A percentile compares a stretch with the other conserved stretches of the same genome.
phyloP scores from a whole-genome alignment of 2,888 invertebrate species.

The Tuta absoluta region DNA sequence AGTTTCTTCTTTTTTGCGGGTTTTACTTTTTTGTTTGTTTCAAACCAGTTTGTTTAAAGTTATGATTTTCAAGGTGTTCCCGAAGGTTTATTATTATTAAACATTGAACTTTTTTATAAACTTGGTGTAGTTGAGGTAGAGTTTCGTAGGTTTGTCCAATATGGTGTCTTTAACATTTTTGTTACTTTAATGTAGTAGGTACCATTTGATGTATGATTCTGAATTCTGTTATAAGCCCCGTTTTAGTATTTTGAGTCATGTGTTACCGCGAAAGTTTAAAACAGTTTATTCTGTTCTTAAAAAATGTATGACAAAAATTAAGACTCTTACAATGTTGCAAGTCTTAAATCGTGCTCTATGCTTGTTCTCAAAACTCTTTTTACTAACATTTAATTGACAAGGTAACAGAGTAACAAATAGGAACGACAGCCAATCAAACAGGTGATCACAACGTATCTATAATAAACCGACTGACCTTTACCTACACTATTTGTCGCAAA shows the following conservation, averaged over 20 bases:
- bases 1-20: constrained; percentile 30
- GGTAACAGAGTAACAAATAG: constrained; percentile 31
- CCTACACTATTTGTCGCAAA: constrained; percentile 70
- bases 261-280: too few species aligned
- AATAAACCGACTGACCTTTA: constrained; percentile 74
- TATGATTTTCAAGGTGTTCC: neutral
- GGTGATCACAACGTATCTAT: constrained; percentile 61
- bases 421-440: constrained; percentile 57
- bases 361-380: constrained; percentile 1
- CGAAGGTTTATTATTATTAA: neutral
- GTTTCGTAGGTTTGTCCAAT: too few species aligned
- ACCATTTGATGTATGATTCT: too few species aligned
- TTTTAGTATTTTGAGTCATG: too few species aligned
- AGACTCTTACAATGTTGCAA: neutral
- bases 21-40: constrained; percentile 25
- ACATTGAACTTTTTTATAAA: too few species aligned
- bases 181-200: too few species aligned
- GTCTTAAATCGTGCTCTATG: neutral
- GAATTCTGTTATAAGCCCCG: too few species aligned
- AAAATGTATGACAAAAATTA: too few species aligned
- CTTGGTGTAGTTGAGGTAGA: too few species aligned
- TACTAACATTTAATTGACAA: constrained; percentile 27
- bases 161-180: too few species aligned
- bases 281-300: too few species aligned
- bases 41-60: neutral